Conservation (phyloP, 2,797 vertebrate genomes). For the Megaceryle alcyon region DNA sequence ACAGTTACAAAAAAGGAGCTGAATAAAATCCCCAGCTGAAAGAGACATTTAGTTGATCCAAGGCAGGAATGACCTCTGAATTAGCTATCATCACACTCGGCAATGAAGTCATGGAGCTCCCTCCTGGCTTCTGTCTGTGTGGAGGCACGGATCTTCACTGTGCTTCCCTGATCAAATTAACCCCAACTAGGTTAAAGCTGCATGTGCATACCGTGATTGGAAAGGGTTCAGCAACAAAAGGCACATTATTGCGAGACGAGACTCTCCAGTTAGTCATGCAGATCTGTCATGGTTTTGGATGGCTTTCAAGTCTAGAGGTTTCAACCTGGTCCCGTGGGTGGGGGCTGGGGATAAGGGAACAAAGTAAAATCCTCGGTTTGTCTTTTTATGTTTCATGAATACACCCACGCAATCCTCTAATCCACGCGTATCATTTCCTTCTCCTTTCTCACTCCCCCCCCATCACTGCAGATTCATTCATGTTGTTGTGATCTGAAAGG, state of each 20-base stretch:
- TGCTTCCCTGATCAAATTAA: background rate
- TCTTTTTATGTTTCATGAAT: constrained; percentile 51
- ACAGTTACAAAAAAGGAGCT: constrained; percentile 70
- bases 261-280: constrained; percentile 37
- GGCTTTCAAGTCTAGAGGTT: constrained; percentile 43
- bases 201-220: background rate
- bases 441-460: background rate
- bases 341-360: constrained; percentile 32
- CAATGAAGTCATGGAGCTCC: constrained; percentile 72
- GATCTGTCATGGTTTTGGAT: constrained; percentile 1
- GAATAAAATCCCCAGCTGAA: constrained; percentile 75
- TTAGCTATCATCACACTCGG: constrained; percentile 57
- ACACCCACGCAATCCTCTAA: constrained; percentile 51
- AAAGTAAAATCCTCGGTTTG: background rate
- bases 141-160: background rate
- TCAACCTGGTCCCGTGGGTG: constrained; percentile 58
- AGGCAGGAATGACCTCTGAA: constrained; percentile 70
- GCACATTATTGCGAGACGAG: background rate
- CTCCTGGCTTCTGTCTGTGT: constrained; percentile 11
- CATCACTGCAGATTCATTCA: constrained; percentile 85
- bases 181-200: background rate
- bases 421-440: constrained; percentile 42
- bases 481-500: constrained; percentile 84
- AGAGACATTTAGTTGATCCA: constrained; percentile 70
- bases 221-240: constrained; percentile 57